These are phyloP conservation scores for Drosophila colorata DNA, from an alignment of 2,888 invertebrate genomes.

Conservation along the genomic window DNA sequence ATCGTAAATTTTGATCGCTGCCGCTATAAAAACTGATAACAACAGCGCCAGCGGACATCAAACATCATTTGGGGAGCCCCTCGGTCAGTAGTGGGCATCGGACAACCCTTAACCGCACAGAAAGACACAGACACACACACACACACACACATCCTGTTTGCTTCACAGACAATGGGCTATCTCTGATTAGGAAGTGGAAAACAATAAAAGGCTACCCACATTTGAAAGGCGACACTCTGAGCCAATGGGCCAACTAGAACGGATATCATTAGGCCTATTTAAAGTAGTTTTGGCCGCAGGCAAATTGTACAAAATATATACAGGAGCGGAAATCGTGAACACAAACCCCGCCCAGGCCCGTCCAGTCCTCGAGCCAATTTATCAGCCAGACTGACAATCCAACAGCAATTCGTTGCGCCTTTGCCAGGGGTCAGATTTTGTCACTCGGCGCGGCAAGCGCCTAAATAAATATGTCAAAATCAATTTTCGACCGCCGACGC, in stretches of 20 bases:
- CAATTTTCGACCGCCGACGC: conserved; percentile 56
- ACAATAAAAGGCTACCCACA: conserved; percentile 74
- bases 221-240: conserved; percentile 52
- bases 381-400: conserved; percentile 47
- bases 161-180: conserved; percentile 57
- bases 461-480: conserved; percentile 78
- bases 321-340: conserved; percentile 56
- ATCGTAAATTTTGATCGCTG: conserved; percentile 80
- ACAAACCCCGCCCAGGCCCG: conserved; percentile 24
- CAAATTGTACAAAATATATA: conserved; percentile 45
- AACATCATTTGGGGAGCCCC: conserved; percentile 46
- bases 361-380: conserved; percentile 37
- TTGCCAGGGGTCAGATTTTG: conserved; percentile 63
- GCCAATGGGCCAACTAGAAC: conserved; percentile 49
- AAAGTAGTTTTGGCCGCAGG: conserved; percentile 67
- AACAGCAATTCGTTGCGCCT: conserved; percentile 68
- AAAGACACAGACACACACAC: conserved; percentile 22
- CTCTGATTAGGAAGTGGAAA: conserved; percentile 82
- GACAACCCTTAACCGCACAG: conserved; percentile 72
- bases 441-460: conserved; percentile 40
- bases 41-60: conserved; percentile 34
- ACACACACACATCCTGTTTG: conserved; percentile 54
- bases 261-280: conserved; percentile 80
- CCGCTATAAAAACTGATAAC: conserved; percentile 68
- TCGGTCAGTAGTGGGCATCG: conserved; percentile 40